Base-by-base conservation (phyloP, 2,888 invertebrate genomes). In the Sepioteuthis lessoniana region DNA sequence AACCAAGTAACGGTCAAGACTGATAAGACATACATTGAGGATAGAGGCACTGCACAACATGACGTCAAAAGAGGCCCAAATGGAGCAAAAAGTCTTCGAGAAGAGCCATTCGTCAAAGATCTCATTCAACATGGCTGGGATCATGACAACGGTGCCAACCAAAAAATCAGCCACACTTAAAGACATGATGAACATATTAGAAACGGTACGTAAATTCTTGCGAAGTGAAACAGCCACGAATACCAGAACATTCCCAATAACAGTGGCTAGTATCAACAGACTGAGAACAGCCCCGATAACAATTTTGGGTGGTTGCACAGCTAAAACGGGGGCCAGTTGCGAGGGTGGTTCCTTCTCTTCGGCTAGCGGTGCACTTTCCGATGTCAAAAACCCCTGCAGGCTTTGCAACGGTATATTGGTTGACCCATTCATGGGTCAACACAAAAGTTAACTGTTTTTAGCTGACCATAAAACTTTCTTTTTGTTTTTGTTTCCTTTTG, bases 11-110 rank as follows among this genome's bases (percentile, higher is more conserved):
- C 96, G 95, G 94, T 96, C 96, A 16, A 96, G 95, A 94, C 96
- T 96, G 60, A 96, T 96, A 28, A 96, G 94, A 94, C 96, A 96
- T 35, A 96, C 96, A 94, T 96, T 96, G 31, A 96, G 94, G 13
- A 96, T 95, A 13, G 96, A 96, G 38, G 96, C 96, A 91, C 96
- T 96, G 91, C 95, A 95, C 94, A 96, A 94, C 96, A 96, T 96
- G 37, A 96, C 96, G 93, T 96, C 96, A 94, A 96, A 96, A 16
- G 96, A 96, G 19, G 95, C 96, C 96, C 96, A 96, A 7, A 96
- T 95, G 0, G 96, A 95, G 94, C 96, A 96, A 94, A 96, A 96
- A 28, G 91, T 94, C 19, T 95, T 94, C 7, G 95, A 94, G 31
- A 96, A 94, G 42, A 96, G 95, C 96, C 96, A 96, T 42, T 95